A percentile compares a stretch with the other conserved stretches of the same genome.
Conservation (phyloP, 2,888 invertebrate species). For the Dendrolimus pini region DNA sequence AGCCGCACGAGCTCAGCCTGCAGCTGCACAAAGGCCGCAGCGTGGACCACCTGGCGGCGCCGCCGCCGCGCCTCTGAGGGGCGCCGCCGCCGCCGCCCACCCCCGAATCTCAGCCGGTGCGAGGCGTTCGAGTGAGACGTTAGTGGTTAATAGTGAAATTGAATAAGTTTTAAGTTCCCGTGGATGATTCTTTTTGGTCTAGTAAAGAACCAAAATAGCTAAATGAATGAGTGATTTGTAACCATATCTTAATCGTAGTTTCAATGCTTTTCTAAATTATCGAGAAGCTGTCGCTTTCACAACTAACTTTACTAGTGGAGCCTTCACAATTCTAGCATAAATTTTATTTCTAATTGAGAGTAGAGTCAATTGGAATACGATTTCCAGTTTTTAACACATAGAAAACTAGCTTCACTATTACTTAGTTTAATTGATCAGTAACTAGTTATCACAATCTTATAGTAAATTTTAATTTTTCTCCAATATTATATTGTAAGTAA, state of each 20-base stretch:
- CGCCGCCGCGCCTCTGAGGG: constrained; percentile 42
- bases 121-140: constrained; percentile 16
- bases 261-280: constrained; percentile 40
- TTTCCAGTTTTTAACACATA: background rate
- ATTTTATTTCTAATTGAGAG: background rate
- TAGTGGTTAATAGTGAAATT: constrained; percentile 29
- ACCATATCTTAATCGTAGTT: constrained; percentile 65
- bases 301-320: background rate
- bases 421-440: background rate
- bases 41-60: constrained; percentile 52
- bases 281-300: constrained; percentile 23
- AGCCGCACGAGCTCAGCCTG: constrained; percentile 50
- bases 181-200: constrained; percentile 21
- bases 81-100: constrained; percentile 18
- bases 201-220: constrained; percentile 22
- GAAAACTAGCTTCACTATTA: background rate
- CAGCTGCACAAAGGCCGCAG: constrained; percentile 61
- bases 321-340: background rate
- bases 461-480: background rate
- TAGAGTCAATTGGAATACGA: background rate
- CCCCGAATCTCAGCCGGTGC: constrained; percentile 7
- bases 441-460: background rate
- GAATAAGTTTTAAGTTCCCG: constrained; percentile 22
- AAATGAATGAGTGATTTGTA: constrained; percentile 58
- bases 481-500: background rate